Percentiles rank a stretch among this genome's conserved stretches.
phyloP scores from a whole-genome alignment of 2,113 vertebrate species.

The Cyphomyrus plagiostoma region DNA sequence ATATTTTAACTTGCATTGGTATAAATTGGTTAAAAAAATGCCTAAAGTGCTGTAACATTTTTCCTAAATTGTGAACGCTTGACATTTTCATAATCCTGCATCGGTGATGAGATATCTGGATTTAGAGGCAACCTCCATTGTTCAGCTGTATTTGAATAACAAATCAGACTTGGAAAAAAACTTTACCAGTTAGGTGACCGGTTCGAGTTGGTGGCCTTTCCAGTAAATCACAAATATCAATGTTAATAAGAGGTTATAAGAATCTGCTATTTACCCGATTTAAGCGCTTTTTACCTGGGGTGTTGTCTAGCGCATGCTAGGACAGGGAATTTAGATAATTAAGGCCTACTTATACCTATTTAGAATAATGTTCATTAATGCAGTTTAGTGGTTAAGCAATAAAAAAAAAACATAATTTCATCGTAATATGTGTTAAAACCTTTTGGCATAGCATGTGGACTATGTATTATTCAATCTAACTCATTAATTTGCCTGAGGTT shows the following conservation, averaged over 20 bases:
- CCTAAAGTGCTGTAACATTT: neutral
- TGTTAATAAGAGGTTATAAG: neutral
- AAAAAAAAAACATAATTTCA: neutral
- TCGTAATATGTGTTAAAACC: neutral
- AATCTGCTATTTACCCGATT: neutral
- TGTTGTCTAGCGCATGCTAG: neutral
- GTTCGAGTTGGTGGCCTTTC: neutral
- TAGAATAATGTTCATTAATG: neutral
- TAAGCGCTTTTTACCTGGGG: neutral
- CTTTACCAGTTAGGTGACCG: neutral
- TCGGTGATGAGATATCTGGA: neutral
- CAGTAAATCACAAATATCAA: neutral
- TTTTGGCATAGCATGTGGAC: neutral
- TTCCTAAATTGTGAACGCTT: neutral
- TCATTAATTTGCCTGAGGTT: neutral
- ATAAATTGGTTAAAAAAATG: neutral
- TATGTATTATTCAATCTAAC: neutral
- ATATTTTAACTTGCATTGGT: neutral
- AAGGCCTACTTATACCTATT: neutral
- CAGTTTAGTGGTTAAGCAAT: neutral
- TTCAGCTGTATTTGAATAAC: neutral
- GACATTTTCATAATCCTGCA: constrained; percentile 1
- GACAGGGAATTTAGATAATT: neutral
- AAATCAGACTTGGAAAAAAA: neutral
- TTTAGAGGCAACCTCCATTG: neutral